Base-by-base conservation (phyloP, 2,797 vertebrate species). In the Borostomias antarcticus region DNA sequence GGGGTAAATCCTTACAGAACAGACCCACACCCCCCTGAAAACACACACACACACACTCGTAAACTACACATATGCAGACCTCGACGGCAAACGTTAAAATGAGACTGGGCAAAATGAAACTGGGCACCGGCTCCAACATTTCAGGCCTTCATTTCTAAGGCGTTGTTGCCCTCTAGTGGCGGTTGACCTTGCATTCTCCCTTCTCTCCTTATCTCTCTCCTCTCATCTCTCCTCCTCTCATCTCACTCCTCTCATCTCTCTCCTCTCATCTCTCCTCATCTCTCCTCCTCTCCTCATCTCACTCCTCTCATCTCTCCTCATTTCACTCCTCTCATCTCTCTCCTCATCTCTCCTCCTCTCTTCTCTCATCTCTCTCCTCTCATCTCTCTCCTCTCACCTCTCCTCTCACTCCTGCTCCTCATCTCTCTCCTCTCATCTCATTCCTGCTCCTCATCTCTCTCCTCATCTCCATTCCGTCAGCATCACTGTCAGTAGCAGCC, bases 151-250 rank as follows among this genome's bases (percentile, higher is more conserved):
- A 33, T 58, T 52, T 58, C 65, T 89, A 71, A 69, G 81, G 64
- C 75, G 64, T 66, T 85, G 74, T 81, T 78, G 86, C 91, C 92
- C 89, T 90, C 91, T 92, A 83, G 80, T 89, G 92, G 87, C 62
- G 37, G 73, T 66, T 75, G 58, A 19, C 62, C 23, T 69, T 77
- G 79, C 69, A 71, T 4, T 71, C 10, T 9, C 10, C 62, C 19
- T 29, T 50, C 5, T 47, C 33, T 64, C 62, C 19, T 29, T 50
- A 4, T 47, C 33, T 64, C 59, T 43, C 1, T 35, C 13, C 29
- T 29, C 6, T 11, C n/a, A 5, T 19, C 21, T 54, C 50, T 17
- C 56, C 23, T 6, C 26, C 37, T 26, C 43, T 28, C 30, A 17
- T 19, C 43, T 28, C 73, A 19, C 45, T 23, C 4, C 32, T 57